Evolutionary conservation across 2,797 vertebrate genomes (phyloP).

Genomic region (Rhinophrynus dorsalis): DNA sequence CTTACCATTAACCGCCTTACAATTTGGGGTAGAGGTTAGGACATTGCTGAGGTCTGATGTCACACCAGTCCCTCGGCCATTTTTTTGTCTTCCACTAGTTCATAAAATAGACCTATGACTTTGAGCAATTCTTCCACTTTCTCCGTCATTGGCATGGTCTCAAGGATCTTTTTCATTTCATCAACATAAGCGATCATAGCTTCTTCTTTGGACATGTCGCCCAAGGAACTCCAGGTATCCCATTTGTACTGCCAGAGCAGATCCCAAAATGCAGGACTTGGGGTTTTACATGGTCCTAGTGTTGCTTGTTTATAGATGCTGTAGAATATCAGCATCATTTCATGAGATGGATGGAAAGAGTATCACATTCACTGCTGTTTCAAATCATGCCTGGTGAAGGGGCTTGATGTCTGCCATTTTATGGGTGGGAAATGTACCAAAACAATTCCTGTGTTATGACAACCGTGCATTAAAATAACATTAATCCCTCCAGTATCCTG

Average conservation of each 20-base stretch:
- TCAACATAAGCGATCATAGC: constrained; percentile 96
- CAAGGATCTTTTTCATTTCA: constrained; percentile 98
- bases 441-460: background rate
- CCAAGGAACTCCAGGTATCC: constrained; percentile 92
- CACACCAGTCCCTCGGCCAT: constrained; percentile 65
- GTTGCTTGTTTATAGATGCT: constrained; percentile 98
- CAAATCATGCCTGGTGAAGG: constrained; percentile 81
- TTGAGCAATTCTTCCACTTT: constrained; percentile 93
- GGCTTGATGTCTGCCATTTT: constrained; percentile 74
- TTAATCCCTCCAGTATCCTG: too few species aligned
- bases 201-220: constrained; percentile 90
- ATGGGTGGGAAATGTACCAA: background rate
- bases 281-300: constrained; percentile 84
- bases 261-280: constrained; percentile 94
- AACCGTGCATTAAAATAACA: constrained; percentile 10
- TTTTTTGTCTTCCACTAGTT: constrained; percentile 92
- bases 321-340: constrained; percentile 99
- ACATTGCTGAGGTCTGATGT: constrained; percentile 78
- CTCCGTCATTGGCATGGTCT: constrained; percentile 94
- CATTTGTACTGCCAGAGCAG: constrained; percentile 97
- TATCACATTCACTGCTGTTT: constrained; percentile 93
- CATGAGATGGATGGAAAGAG: constrained; percentile 96
- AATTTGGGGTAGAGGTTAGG: constrained; percentile 72
- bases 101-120: constrained; percentile 93
- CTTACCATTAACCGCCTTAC: constrained; percentile 87